Base-by-base conservation (phyloP, 2,888 invertebrate species). In the Gymnocheta viridis region DNA sequence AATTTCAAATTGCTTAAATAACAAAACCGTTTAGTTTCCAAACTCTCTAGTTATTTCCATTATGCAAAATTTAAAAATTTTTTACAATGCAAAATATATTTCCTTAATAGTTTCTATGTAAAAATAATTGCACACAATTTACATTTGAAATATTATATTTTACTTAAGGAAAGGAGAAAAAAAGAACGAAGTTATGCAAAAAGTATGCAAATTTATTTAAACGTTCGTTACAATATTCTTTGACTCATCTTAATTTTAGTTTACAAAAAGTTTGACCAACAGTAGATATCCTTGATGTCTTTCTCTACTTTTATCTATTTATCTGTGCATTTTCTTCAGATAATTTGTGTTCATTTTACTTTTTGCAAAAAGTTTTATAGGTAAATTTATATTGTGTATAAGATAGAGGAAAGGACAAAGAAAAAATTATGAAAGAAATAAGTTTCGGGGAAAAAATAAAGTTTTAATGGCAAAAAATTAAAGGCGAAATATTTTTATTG, bases 211-310 rank as follows among this genome's bases (percentile, higher is more conserved):
- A 83, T 80, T 83, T 77, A 67, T 72, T 83, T 83, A 80, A 83
- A 83, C 73, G 80, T 80, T 80, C 66, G 76, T 80, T 72, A 76
- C 76, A 80, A 76, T 60, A 67, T 76, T 80, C 66, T 76, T 80
- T 76, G 80, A 72, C 72, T 76, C 64, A 72, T 83, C 70, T 83
- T 80, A 80, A 80, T 80, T 83, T 83, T 76, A 80, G 76, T 77
- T 80, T 77, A 47, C 12, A 47, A 54, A 77, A 67, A 80, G 67
- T 76, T 83, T 80, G 44, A 35, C 76, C 56, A 72, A 6, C 76
- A 69, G 64, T 80, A 54, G 24, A 78, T 70, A 58, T 41, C 32
- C 62, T 29, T 66, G 12, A n/a, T 35, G 10, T 44, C 22, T 58
- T 9, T 60, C 7, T n/a, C n/a, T n/a, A n/a, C 51, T 47, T 35